Base-by-base conservation (phyloP, 2,113 vertebrate genomes). In the Phrynocephalus versicolor region DNA sequence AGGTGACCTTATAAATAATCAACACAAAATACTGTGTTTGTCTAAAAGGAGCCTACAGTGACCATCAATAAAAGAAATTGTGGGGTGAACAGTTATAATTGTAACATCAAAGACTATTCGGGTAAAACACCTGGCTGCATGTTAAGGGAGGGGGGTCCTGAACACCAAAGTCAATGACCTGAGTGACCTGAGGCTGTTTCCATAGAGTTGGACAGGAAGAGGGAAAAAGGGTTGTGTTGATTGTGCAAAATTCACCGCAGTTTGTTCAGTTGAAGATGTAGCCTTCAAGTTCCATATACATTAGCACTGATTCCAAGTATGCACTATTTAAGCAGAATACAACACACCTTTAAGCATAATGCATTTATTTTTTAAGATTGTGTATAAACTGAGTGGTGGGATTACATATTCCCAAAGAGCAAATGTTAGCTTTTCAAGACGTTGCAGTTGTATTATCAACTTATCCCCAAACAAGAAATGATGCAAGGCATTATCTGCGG, bases 21-120 rank as follows among this genome's bases (percentile, higher is more conserved):
- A 89, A 33, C 13, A 81, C 35, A 91, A 92, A 39, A 84, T 75
- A 67, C 1, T 64, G 79, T 1, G 62, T 57, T 84, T 89, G 39
- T 58, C 35, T 87, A 67, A 85, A 58, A 89, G 1, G 65, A 18
- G 16, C 57, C 51, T 45, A 88, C 45, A 83, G 88, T 27, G 16
- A 41, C 85, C 18, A 85, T 79, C 27, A 23, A 57, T 39, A 69
- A 86, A 81, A 30, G 93, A 70, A 45, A 30, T 83, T 23, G 57
- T n/a, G 58, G 71, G 77, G 41, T 33, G 10, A 73, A 41, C 19
- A 2, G 1, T 71, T 79, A 81, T 37, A 0, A 88, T 0, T 78
- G 2, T 15, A 23, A 12, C 10, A 92, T 75, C 13, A 55, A 57
- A 89, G 81, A 25, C 23, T 73, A 4, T 76, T 70, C 35, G 41